Conservation (phyloP, 2,888 invertebrate genomes). For the Uloborus plumipes region DNA sequence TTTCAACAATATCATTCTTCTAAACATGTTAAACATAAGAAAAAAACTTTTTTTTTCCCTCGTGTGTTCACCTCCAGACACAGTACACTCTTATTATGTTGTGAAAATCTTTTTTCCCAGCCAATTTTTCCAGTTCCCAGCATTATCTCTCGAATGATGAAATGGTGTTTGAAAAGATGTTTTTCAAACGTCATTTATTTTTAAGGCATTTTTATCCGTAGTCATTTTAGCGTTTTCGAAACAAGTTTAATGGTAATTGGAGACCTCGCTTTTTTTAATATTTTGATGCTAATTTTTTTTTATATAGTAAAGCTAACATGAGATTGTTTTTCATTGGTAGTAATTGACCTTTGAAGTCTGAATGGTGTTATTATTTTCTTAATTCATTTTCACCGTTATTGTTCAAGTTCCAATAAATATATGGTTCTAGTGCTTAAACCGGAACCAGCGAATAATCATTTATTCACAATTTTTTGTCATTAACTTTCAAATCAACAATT, state of each 20-base stretch:
- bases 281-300: too few relatives aligned
- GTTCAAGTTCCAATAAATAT: too few relatives aligned
- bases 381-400: too few relatives aligned
- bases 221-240: constrained; percentile 19
- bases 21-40: too few relatives aligned
- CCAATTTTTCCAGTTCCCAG: constrained; percentile 38
- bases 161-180: constrained; percentile 55
- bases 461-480: too few relatives aligned
- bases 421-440: too few relatives aligned
- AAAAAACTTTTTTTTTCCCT: neutral
- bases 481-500: too few relatives aligned
- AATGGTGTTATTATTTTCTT: too few relatives aligned
- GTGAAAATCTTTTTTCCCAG: neutral
- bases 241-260: constrained; percentile 58
- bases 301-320: neutral
- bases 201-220: constrained; percentile 18
- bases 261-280: neutral
- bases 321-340: constrained; percentile 49
- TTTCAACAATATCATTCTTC: neutral
- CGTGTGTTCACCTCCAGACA: constrained; percentile 4
- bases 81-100: neutral
- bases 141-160: constrained; percentile 53
- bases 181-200: constrained; percentile 39
- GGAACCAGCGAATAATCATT: too few relatives aligned
- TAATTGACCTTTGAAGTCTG: constrained; percentile 21